Evolutionary conservation across 2,113 vertebrate species (phyloP), one percentile per base, ranked within the genome.

Genomic region (Xyrauchen texanus): DNA sequence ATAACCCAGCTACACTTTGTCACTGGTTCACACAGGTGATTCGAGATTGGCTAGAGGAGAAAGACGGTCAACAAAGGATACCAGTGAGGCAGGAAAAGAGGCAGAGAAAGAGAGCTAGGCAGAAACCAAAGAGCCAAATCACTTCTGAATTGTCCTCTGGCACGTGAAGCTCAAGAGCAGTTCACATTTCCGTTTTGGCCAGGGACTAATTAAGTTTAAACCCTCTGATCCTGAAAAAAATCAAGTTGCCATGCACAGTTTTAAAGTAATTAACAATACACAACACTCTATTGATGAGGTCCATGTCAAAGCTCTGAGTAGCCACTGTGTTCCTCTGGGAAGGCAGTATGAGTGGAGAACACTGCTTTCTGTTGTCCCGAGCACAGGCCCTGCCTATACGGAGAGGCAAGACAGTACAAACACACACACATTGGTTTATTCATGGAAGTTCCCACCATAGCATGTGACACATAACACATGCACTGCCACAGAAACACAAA

Each of bases 281-380:
- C 85, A 86, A 82, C 60, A 53, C 80, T 52, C 76, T 75, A 88
- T 86, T 88, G 83, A 87, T 75, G 74, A 51, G 44, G 7, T 45
- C 53, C 76, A 73, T 60, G 67, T 76, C 55, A 46, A 47, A 15
- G n/a, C 69, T 68, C 83, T 82, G 78, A 75, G 80, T 74, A 46
- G 57, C 51, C 70, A 16, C 76, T 79, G 84, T 84, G 77, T 78
- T 49, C 64, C 49, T 73, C 64, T 45, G 55, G 44, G 77, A 67
- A 63, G 55, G 62, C 46, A 72, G 21, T 34, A 34, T 34, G 21
- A 1, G 21, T 34, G 79, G 79, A 68, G 61, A 84, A 88, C 84
- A 87, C 87, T 84, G 82, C 53, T 58, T 45, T 73, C 80, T 82
- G 84, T 88, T 87, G 71, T 82, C 58, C 78, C 15, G 55, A 63